These are phyloP conservation scores for Menidia beryllina DNA, from an alignment of 2,113 vertebrate genomes.

Conservation along the genomic window DNA sequence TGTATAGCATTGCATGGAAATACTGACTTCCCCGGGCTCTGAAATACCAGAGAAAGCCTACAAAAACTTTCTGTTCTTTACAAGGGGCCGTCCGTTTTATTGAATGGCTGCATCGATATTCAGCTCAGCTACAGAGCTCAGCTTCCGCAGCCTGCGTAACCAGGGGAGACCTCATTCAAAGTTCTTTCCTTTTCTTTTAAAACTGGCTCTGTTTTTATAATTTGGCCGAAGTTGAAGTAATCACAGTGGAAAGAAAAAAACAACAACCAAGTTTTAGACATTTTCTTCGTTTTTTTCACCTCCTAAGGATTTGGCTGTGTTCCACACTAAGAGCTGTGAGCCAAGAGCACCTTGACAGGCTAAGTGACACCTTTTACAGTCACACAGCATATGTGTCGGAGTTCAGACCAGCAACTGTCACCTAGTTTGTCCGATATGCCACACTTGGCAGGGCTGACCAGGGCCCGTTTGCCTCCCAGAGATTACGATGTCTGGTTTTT, in stretches of 20 bases:
- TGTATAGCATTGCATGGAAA: not conserved
- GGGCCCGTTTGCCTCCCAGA: constrained; percentile 6
- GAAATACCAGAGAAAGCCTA: constrained; percentile 31
- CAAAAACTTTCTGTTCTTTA: constrained; percentile 41
- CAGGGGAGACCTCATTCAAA: constrained; percentile 45
- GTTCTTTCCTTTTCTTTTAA: constrained; percentile 32
- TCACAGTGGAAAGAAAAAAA: constrained; percentile 2
- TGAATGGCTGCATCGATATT: constrained; percentile 70
- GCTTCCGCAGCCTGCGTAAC: constrained; percentile 45
- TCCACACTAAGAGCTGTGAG: constrained; percentile 19
- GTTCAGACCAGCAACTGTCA: constrained; percentile 55
- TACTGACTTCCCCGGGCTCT: constrained; percentile 19
- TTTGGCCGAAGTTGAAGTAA: constrained; percentile 14
- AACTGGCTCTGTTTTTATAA: constrained; percentile 4
- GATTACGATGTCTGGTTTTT: constrained; percentile 13
- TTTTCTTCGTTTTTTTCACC: constrained; percentile 1
- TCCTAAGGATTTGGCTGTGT: constrained; percentile 25
- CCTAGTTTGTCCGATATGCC: constrained; percentile 20
- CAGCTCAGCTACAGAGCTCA: constrained; percentile 59
- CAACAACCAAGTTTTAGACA: not conserved
- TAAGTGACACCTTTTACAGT: constrained; percentile 43
- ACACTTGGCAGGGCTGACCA: constrained; percentile 9
- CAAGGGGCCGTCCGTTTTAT: constrained; percentile 24
- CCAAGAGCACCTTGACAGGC: constrained; percentile 21
- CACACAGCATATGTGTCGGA: constrained; percentile 40